phyloP scores from a whole-genome alignment of 2,113 vertebrate species.

The Phasianus colchicus region DNA sequence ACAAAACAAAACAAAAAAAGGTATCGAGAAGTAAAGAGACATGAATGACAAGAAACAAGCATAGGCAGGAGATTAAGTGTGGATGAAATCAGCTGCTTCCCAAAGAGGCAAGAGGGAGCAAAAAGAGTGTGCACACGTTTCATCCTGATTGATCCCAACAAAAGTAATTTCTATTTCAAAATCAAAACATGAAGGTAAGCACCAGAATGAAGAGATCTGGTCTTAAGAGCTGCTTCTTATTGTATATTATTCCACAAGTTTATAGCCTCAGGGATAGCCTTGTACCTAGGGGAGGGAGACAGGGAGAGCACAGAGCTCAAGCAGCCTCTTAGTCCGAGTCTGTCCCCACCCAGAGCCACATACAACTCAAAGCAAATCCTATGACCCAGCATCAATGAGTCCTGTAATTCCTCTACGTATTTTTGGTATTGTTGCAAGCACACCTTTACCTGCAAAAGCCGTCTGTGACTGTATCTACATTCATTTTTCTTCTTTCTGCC shows the following conservation, averaged over 20 bases:
- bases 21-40: background rate
- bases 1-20: background rate
- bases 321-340: background rate
- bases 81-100: background rate
- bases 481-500: background rate
- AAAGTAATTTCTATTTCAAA: background rate
- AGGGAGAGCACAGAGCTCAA: background rate
- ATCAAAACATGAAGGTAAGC: background rate
- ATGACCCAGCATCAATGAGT: background rate
- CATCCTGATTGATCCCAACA: background rate
- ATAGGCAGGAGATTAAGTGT: background rate
- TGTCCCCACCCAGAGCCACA: background rate
- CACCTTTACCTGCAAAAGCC: accelerated
- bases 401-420: background rate
- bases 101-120: background rate
- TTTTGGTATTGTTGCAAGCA: background rate
- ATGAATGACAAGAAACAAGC: background rate
- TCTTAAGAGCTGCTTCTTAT: background rate
- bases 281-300: background rate
- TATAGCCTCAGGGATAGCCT: background rate
- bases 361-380: background rate
- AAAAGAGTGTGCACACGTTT: background rate
- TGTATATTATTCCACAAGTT: background rate
- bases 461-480: background rate
- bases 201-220: background rate